Evolutionary conservation across 1,140 invertebrate genomes (phyloP), one percentile per base, ranked within the genome.

Genomic region (Planococcus citri): DNA sequence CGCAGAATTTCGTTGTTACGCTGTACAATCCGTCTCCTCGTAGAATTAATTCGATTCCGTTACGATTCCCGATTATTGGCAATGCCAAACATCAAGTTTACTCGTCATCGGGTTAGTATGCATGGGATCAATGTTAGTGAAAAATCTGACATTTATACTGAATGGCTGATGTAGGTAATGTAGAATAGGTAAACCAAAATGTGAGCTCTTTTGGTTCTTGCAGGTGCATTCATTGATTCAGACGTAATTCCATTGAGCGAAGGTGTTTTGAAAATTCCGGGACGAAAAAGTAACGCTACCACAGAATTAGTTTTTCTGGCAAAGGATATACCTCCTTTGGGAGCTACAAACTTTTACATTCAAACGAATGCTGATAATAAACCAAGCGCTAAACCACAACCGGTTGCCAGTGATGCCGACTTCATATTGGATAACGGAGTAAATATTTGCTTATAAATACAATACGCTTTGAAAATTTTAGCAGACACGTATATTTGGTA

Each of bases 1-100:
- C 75, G 29, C 75, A 76, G 58, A 72, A 77, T 73, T 79, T 80
- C 68, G 72, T 76, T 10, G 73, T 79, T 1, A 79, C 75, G 21
- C 72, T 80, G 12, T 80, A 80, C 73, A 87, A 87, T 74, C 82
- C 84, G 20, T 68, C 83, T 8, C 78, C 76, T 9, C 73, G 72
- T n/a, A 1, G 58, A 1, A 64, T 73, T 1, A 71, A 72, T 14
- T 68, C 71, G 2, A 27, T 17, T 24, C 71, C 70, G 58, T 71
- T 77, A 1, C 70, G 74, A 1, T 41, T 78, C 20, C 77, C 77
- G 25, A 17, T 64, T 25, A 6, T 17, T 12, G 25, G 25, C 3
- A 64, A 64, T 17, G 75, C 76, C 8, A 72, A 70, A 12, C 71
- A 70, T 61, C 70, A 71, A 4, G 61, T 71, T 20, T 77, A 77